These are phyloP conservation scores for Spheniscus mendiculus DNA, from an alignment of 2,113 vertebrate species.

Conservation along the genomic window DNA sequence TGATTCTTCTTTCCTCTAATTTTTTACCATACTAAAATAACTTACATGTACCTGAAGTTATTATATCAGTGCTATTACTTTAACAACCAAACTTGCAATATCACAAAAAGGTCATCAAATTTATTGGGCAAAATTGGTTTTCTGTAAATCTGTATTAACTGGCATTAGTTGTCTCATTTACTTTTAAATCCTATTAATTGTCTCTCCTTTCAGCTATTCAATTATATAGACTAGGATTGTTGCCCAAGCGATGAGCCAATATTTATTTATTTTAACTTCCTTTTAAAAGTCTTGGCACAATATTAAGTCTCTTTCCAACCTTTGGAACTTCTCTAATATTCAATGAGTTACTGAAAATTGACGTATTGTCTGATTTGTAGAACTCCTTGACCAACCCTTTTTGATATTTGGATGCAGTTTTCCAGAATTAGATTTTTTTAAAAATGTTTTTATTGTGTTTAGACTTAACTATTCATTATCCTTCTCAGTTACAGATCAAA, in stretches of 20 bases:
- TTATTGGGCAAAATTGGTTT: neutral
- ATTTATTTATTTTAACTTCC: neutral
- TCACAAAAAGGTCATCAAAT: neutral
- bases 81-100: neutral
- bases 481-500: neutral
- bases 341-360: neutral
- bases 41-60: neutral
- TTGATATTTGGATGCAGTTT: neutral
- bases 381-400: neutral
- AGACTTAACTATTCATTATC: neutral
- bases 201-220: neutral
- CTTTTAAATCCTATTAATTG: neutral
- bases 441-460: neutral
- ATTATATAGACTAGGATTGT: neutral
- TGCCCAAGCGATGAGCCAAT: neutral
- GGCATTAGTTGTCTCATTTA: neutral
- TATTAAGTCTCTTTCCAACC: neutral
- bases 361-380: neutral
- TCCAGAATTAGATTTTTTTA: neutral
- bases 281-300: neutral
- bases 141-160: neutral
- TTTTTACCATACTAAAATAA: neutral
- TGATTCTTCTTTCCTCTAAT: neutral
- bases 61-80: neutral
- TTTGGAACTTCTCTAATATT: neutral